Evolutionary conservation across 2,797 vertebrate species (phyloP), one percentile per base, ranked within the genome.

Genomic region (Megalops cyprinoides): DNA sequence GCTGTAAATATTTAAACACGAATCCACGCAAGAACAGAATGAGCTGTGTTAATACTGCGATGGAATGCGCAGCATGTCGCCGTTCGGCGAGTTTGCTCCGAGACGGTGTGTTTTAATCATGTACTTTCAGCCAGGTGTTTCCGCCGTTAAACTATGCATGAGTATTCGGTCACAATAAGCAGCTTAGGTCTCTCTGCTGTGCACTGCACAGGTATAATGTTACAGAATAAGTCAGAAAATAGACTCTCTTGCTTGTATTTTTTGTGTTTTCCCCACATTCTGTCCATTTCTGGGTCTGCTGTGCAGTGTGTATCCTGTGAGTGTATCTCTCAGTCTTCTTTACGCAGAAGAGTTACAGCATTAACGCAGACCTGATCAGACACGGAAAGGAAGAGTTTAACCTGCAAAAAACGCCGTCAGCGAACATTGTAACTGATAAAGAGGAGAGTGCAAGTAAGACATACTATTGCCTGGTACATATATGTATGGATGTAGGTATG

Each of bases 131-230:
- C 49, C 12, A 51, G 60, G 78, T 53, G 51, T 48, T 71, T 78
- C 20, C 56, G 77, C 78, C 55, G 20, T 75, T 79, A 79, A 75
- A 55, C 83, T 84, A 80, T 82, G 83, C 81, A 82, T 75, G 83
- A 78, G 75, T 74, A 46, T 62, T 34, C 28, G 60, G 44, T 48
- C 51, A 75, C 55, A 51, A 48, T 82, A 80, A 82, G 74, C 62
- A 79, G 67, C 34, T n/a, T 77, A 39, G 42, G 62, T 76, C 1
- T n/a, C 18, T 39, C 18, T 69, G 12, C 65, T 42, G 60, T 82
- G 48, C 80, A 56, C 67, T 65, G 55, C 74, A 76, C 74, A 55
- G 46, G 73, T 65, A 49, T 76, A 76, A 74, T 60, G 34, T 34
- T 23, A 53, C 58, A 31, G n/a, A 46, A 62, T 62, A 71, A 37